phyloP scores from a whole-genome alignment of 1,140 invertebrate species.

The Cherax quadricarinatus region DNA sequence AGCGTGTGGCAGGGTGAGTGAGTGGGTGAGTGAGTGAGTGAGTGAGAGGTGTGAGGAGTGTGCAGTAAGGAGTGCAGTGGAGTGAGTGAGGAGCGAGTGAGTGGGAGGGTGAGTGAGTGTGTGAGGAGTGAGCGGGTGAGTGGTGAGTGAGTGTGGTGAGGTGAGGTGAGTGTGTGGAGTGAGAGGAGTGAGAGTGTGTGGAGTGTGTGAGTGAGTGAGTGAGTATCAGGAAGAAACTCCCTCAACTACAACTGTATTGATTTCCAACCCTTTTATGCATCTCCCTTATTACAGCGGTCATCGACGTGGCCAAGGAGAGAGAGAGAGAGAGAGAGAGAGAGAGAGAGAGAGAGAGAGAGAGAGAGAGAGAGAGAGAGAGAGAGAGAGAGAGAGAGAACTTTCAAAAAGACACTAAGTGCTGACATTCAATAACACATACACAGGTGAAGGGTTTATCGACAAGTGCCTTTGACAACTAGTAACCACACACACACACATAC shows the following conservation, averaged over 20 bases:
- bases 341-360: no score
- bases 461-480: no score
- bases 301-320: neutral
- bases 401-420: no score
- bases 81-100: neutral
- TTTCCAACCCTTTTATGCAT: no score
- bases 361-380: no score
- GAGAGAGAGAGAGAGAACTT: no score
- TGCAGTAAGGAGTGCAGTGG: neutral
- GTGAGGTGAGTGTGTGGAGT: neutral
- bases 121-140: neutral
- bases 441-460: no score
- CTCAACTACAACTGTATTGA: no score
- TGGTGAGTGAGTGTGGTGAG: neutral
- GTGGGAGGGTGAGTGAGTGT: neutral
- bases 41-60: neutral
- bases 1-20: no score
- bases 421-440: no score
- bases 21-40: neutral
- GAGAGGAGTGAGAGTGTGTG: neutral
- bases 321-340: neutral
- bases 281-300: neutral
- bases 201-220: neutral
- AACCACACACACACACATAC: no score
- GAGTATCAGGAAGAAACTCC: no score